Conservation (phyloP, 2,797 vertebrate genomes). For the Etheostoma perlongum region DNA sequence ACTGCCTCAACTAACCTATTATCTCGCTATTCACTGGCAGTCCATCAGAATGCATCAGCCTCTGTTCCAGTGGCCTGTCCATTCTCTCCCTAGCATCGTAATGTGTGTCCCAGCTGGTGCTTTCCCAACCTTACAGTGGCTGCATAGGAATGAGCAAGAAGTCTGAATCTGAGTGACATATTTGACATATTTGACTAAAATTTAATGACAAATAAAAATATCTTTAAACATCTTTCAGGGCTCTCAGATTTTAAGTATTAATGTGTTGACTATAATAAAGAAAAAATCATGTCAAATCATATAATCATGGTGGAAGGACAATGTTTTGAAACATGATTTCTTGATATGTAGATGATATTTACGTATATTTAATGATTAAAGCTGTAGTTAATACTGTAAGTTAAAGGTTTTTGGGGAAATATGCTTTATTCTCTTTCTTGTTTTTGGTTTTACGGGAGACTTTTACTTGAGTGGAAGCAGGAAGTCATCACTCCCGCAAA, state of each 20-base stretch:
- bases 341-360: not conserved
- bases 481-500: not conserved
- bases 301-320: not conserved
- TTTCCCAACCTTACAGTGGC: slow-evolving; percentile 29
- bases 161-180: not conserved
- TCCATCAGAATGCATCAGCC: slow-evolving; percentile 61
- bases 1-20: slow-evolving; percentile 53
- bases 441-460: no score
- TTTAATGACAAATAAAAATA: slow-evolving; percentile 8
- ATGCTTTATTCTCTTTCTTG: not conserved
- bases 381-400: not conserved
- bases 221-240: not conserved
- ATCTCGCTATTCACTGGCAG: slow-evolving; percentile 47
- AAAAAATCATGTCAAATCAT: slow-evolving; percentile 5
- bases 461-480: not conserved
- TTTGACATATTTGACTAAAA: not conserved
- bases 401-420: not conserved
- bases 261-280: slow-evolving; percentile 25
- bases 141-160: slow-evolving; percentile 34
- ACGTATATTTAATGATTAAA: not conserved
- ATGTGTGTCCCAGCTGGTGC: slow-evolving; percentile 40
- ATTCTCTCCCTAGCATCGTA: slow-evolving; percentile 45
- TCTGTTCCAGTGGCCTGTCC: slow-evolving; percentile 49
- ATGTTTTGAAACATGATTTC: not conserved
- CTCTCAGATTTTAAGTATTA: slow-evolving; percentile 10